These are phyloP conservation scores for Drosophila emarginata DNA, from an alignment of 2,888 invertebrate genomes.

Conservation along the genomic window DNA sequence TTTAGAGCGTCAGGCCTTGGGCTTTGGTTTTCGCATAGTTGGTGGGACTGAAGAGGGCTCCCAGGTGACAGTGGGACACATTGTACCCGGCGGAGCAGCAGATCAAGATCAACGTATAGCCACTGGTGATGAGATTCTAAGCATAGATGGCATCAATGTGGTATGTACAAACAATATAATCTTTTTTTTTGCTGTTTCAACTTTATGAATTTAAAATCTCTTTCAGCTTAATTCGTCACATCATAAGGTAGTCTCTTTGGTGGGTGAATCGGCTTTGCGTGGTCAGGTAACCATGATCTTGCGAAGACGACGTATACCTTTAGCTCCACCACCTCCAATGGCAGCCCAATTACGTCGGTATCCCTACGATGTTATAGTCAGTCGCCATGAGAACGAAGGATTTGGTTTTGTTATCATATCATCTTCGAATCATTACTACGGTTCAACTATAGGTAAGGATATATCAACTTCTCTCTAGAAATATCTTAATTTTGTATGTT, in stretches of 20 bases:
- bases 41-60: slow-evolving; percentile 99
- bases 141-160: slow-evolving; percentile 94
- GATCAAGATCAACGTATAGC: slow-evolving; percentile 94
- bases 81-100: slow-evolving; percentile 97
- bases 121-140: slow-evolving; percentile 96
- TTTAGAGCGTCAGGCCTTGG: slow-evolving; percentile 93
- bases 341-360: slow-evolving; percentile 67
- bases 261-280: slow-evolving; percentile 93
- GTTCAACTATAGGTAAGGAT: slow-evolving; percentile 91
- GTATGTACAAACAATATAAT: slow-evolving; percentile 80
- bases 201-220: not conserved
- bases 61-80: slow-evolving; percentile 97
- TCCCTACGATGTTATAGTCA: slow-evolving; percentile 96
- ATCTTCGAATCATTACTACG: slow-evolving; percentile 90
- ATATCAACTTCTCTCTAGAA: not conserved
- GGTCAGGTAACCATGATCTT: slow-evolving; percentile 93
- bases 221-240: slow-evolving; percentile 90
- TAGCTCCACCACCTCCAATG: slow-evolving; percentile 47
- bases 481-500: not conserved
- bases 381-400: slow-evolving; percentile 95
- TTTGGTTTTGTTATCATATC: slow-evolving; percentile 99
- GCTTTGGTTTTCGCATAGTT: slow-evolving; percentile 98
- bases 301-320: slow-evolving; percentile 83
- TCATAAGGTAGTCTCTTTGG: slow-evolving; percentile 95
- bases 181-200: not conserved